A percentile compares a stretch with the other conserved stretches of the same genome.
Conservation (phyloP, 92 coral and sea anemone genomes). For the Ricordea florida region DNA sequence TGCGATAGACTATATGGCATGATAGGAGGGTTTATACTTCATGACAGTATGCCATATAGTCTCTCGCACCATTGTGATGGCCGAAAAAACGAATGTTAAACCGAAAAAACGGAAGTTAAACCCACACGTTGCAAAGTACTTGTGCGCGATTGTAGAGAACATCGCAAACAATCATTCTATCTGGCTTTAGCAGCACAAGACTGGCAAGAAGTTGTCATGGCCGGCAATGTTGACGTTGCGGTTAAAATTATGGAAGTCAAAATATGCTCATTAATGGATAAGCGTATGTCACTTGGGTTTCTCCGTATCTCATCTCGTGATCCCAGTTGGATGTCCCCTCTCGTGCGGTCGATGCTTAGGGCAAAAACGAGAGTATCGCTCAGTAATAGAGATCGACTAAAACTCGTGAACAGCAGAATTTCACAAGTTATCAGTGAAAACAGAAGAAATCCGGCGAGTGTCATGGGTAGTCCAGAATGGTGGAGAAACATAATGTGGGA, state of each 20-base stretch:
- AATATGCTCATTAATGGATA: no score
- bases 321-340: constrained; percentile 59
- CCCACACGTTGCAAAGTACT: constrained; percentile 27
- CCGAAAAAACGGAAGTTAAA: no score
- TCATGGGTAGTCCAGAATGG: constrained; percentile 29
- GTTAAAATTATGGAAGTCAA: no score
- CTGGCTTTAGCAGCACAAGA: neutral
- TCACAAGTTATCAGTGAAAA: neutral
- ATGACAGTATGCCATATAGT: no score
- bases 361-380: constrained; percentile 38
- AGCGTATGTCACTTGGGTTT: constrained; percentile 10
- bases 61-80: no score
- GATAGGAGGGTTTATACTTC: no score
- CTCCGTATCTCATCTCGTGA: constrained; percentile 45
- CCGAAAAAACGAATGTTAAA: no score
- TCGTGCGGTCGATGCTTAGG: constrained; percentile 30
- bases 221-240: no score
- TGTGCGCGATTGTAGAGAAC: constrained; percentile 52
- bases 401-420: neutral
- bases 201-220: constrained; percentile 17
- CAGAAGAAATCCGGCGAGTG: neutral
- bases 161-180: constrained; percentile 23
- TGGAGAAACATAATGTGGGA: no score
- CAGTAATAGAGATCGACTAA: constrained; percentile 8
- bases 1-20: no score